Conservation (phyloP, 2,797 vertebrate genomes). For the Centroberyx gerrardi region DNA sequence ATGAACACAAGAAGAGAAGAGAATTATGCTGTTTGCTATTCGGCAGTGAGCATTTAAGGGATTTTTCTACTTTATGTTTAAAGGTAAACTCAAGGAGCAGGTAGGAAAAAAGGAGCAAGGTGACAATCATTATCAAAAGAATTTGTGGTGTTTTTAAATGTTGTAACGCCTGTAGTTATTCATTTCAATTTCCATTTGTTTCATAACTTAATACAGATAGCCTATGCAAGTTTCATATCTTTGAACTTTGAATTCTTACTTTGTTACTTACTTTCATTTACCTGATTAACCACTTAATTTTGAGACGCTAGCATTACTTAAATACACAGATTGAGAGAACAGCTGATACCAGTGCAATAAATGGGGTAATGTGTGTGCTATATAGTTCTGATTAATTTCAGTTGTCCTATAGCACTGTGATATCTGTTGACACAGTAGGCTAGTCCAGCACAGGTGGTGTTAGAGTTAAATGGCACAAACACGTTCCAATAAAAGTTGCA, state of each 20-base stretch:
- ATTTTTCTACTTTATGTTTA: neutral
- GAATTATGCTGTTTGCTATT: constrained; percentile 2
- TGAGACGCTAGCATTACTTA: neutral
- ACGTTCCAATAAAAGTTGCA: neutral
- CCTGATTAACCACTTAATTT: neutral
- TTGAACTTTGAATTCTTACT: neutral
- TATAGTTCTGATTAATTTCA: neutral
- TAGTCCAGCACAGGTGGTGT: neutral
- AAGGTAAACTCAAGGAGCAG: neutral
- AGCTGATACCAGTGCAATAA: constrained; percentile 4
- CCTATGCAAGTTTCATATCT: neutral
- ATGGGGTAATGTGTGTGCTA: neutral
- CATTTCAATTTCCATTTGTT: neutral
- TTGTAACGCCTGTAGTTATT: neutral
- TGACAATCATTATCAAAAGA: neutral
- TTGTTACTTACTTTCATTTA: neutral
- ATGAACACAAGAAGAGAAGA: constrained; percentile 4
- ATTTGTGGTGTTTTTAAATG: neutral
- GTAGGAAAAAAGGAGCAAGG: neutral
- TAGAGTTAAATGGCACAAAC: neutral
- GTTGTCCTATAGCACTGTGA: neutral
- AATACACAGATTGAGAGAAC: neutral
- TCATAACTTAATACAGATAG: neutral
- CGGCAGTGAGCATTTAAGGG: neutral
- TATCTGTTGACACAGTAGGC: neutral